A percentile compares a stretch with the other conserved stretches of the same genome.
Evolutionary conservation across 2,888 invertebrate species (phyloP).

Genomic region (Gerris lacustris): DNA sequence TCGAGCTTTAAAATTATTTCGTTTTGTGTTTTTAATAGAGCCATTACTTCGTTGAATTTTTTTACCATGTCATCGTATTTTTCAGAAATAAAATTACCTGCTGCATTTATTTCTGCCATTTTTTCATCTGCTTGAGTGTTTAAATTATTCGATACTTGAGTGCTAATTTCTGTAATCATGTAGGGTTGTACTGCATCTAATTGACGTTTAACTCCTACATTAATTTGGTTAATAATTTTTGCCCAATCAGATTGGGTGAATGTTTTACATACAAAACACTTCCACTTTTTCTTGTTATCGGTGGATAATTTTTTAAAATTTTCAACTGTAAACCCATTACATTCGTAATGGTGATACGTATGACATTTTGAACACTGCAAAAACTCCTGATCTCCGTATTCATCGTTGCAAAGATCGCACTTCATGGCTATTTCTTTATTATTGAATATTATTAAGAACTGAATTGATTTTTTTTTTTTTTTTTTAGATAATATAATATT

Average conservation of each 20-base stretch:
- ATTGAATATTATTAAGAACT: no score
- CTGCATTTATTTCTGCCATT: neutral
- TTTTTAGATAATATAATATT: no score
- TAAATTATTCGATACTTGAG: neutral
- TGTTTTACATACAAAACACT: neutral
- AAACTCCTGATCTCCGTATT: neutral
- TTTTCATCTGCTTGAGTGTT: neutral
- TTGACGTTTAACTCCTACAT: neutral
- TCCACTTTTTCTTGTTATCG: neutral
- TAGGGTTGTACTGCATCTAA: neutral
- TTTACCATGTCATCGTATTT: neutral
- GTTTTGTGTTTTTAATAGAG: neutral
- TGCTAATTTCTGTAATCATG: neutral
- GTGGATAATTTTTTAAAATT: neutral
- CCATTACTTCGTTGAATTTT: neutral
- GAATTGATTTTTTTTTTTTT: no score
- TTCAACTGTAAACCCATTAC: neutral
- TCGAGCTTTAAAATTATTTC: neutral
- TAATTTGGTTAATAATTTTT: neutral
- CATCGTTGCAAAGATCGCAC: neutral
- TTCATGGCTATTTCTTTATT: neutral
- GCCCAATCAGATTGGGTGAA: neutral
- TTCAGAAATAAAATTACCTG: conserved; percentile 1
- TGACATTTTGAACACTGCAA: neutral
- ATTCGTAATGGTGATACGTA: neutral